Base-by-base conservation (phyloP, 1,140 invertebrate species). In the Bilobella aurantiaca region DNA sequence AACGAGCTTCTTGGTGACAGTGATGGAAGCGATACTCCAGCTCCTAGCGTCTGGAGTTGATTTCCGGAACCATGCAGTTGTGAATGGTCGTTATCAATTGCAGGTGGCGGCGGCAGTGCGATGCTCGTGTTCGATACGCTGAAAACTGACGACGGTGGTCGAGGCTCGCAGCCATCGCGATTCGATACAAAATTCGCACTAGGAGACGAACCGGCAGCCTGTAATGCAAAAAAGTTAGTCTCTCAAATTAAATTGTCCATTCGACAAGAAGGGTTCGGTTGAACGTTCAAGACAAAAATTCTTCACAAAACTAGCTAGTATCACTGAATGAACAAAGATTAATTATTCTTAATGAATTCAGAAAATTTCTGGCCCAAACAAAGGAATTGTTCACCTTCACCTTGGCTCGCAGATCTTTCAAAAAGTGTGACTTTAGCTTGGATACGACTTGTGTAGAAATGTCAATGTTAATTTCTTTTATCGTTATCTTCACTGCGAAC, bases 1-100 rank as follows among this genome's bases (percentile, higher is more conserved):
- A 93, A 76, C 65, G 90, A 91, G 74, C 90, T 92, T 69, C 88
- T 81, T 0, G 90, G 89, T 2, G 89, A 91, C 8, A 91, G 74
- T 29, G 86, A 87, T 0, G 84, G 82, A 78, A 86, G 83, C 0
- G 84, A 84, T 28, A 59, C 61, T 3, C 53, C 32, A 57, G 32
- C 57, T 29, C 63, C 57, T 46, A 61, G 62, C 27, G 46, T 32
- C 56, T 68, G n/a, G n/a, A n/a, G n/a, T n/a, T n/a, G 66, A 62
- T 16, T 42, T 18, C 32, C 8, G 2, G 29, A 62, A 16, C 21
- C 18, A 8, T 42, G n/a, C n/a, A n/a, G 34, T 42, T 42, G 34
- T 12, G 34, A 18, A 42, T 12, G 34, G 34, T 42, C 34, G 21
- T 53, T 42, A n/a, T 42, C 8, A 42, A 42, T 8, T 42, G n/a